Conservation (phyloP, 1,140 invertebrate species). For the Choristoneura fumiferana region DNA sequence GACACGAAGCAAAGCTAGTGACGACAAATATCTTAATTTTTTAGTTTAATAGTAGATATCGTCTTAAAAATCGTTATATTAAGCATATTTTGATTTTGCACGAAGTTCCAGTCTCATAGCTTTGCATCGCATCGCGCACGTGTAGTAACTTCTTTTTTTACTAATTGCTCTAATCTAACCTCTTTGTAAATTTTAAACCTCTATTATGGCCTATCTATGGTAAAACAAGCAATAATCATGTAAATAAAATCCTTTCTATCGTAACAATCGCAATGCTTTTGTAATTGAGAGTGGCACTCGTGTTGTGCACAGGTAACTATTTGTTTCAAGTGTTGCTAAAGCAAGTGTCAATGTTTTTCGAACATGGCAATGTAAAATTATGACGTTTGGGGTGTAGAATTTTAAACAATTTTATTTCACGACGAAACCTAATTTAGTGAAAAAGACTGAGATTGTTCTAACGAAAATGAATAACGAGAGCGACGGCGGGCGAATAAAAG, state of each 20-base stretch:
- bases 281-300: not conserved
- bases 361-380: not conserved
- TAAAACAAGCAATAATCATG: slow-evolving; percentile 14
- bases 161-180: slow-evolving; percentile 3
- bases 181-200: slow-evolving; percentile 14
- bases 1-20: not conserved
- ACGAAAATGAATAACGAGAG: slow-evolving; percentile 38
- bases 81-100: not conserved
- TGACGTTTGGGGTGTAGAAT: not conserved
- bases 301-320: not conserved
- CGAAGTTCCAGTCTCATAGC: not conserved
- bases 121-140: slow-evolving; percentile 7
- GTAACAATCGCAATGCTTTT: slow-evolving; percentile 8
- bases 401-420: slow-evolving; percentile 20
- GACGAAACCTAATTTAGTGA: slow-evolving; percentile 30
- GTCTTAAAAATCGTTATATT: not conserved
- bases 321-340: not conserved
- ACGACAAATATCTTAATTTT: not conserved
- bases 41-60: too few relatives aligned
- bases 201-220: slow-evolving; percentile 6
- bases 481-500: slow-evolving; percentile 24
- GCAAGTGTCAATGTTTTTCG: slow-evolving; percentile 23
- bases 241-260: slow-evolving; percentile 9
- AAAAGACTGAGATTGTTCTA: slow-evolving; percentile 43
- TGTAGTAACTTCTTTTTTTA: slow-evolving; percentile 2